phyloP scores from a whole-genome alignment of 2,888 invertebrate species.

The Calameuta idolon region DNA sequence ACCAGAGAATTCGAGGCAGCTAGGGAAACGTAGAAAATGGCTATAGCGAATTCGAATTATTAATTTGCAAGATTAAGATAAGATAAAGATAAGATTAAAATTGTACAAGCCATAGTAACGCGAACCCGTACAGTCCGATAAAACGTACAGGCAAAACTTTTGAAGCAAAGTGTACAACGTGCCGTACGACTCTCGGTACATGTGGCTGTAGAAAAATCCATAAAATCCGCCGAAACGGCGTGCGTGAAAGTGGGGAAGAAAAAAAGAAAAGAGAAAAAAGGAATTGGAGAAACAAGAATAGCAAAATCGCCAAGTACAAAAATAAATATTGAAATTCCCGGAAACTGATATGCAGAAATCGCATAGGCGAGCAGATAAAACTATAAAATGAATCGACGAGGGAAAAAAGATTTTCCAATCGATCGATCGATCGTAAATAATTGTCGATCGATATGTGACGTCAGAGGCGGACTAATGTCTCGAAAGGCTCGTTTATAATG shows the following conservation, averaged over 20 bases:
- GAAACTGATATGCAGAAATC: neutral
- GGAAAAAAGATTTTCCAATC: neutral
- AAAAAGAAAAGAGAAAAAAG: neutral
- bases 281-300: neutral
- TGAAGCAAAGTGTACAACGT: neutral
- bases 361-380: neutral
- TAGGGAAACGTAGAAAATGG: slow-evolving; percentile 9
- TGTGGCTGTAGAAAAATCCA: neutral
- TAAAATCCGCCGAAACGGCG: neutral
- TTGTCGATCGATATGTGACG: neutral
- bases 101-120: neutral
- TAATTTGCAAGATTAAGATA: neutral
- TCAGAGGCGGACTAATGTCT: neutral
- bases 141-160: neutral
- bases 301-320: neutral
- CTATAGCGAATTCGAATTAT: neutral
- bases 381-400: neutral
- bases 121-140: neutral
- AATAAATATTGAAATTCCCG: neutral
- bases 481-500: slow-evolving; percentile 1
- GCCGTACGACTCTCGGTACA: neutral
- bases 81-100: neutral
- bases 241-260: neutral
- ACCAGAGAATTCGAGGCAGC: slow-evolving; percentile 46
- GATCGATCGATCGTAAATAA: slow-evolving; percentile 5